Evolutionary conservation across 2,888 invertebrate genomes (phyloP), one percentile per base, ranked within the genome.

Genomic region (Cerceris rybyensis): DNA sequence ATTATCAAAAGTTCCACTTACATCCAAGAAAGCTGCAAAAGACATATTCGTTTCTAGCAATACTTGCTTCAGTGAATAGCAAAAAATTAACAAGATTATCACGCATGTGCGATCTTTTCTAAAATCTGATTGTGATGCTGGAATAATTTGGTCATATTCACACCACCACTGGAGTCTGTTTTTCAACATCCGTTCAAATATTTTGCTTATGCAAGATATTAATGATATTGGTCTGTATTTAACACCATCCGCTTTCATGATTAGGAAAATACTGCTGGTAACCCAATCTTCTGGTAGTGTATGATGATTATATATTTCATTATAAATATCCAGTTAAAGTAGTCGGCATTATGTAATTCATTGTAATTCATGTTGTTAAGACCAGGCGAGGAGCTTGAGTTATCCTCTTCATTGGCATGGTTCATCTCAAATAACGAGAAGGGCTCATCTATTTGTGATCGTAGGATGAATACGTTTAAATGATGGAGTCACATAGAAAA

Each of bases 91-190:
- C 1, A 0, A 61, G 5, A 6, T 73, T 73, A 6, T 63, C 49
- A 0, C 4, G 16, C 61, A 57, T 4, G 67, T 61, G 61, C 50
- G 61, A 5, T 55, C 72, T 49, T 17, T 63, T 13, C 73, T 50
- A 11, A 74, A 74, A 0, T 52, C 58, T 0, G 17, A 13, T 14
- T 74, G 58, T 8, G 6, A 28, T 39, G 13, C 0, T 7, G 68
- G 60, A 11, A 52, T 17, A 4, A 52, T 11, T 11, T 49, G 42
- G 16, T 46, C 8, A 8, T 58, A 8, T 42, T 68, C 61, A 11
- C 8, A 9, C 50, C 49, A 67, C 61, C 39, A 68, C 16, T 43
- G 9, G 0, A 59, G 54, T 46, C 58, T 43, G 11, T 64, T 64
- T 16, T 64, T 49, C 7, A 64, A 8, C 2, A 74, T 1, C 0